phyloP scores from a whole-genome alignment of 1,140 invertebrate species.

The Hesperophylax magnus region DNA sequence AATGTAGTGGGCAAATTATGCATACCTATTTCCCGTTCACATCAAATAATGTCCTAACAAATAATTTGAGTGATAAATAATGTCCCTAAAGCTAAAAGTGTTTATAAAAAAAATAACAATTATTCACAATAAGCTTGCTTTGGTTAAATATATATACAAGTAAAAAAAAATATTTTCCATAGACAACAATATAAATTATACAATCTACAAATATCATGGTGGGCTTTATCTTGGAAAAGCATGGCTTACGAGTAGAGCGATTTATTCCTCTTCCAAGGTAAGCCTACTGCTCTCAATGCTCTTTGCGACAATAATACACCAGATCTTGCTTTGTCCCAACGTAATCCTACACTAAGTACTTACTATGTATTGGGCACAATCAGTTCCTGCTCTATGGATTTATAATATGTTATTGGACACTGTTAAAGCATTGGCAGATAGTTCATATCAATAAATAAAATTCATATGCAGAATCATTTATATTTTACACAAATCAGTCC shows the following conservation, averaged over 20 bases:
- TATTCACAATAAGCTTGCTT: slow-evolving; percentile 52
- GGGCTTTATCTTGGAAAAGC: slow-evolving; percentile 19
- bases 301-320: slow-evolving; percentile 22
- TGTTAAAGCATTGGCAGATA: slow-evolving; percentile 56
- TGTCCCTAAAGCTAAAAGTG: slow-evolving; percentile 43
- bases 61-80: slow-evolving; percentile 42
- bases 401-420: slow-evolving; percentile 47
- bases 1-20: slow-evolving; percentile 45
- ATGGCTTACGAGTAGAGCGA: background rate
- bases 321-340: slow-evolving; percentile 44
- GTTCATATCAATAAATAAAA: slow-evolving; percentile 55
- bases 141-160: slow-evolving; percentile 48
- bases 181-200: slow-evolving; percentile 44
- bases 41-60: slow-evolving; percentile 52
- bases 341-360: slow-evolving; percentile 48
- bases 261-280: background rate
- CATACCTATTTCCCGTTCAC: slow-evolving; percentile 44
- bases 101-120: slow-evolving; percentile 51
- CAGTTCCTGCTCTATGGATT: slow-evolving; percentile 51
- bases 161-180: slow-evolving; percentile 35
- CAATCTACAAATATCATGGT: slow-evolving; percentile 32
- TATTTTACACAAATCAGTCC: slow-evolving; percentile 58
- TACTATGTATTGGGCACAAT: slow-evolving; percentile 52
- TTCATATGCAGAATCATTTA: slow-evolving; percentile 54
- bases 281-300: background rate